Evolutionary conservation across 2,113 vertebrate genomes (phyloP).

Genomic region (Plotosus lineatus): DNA sequence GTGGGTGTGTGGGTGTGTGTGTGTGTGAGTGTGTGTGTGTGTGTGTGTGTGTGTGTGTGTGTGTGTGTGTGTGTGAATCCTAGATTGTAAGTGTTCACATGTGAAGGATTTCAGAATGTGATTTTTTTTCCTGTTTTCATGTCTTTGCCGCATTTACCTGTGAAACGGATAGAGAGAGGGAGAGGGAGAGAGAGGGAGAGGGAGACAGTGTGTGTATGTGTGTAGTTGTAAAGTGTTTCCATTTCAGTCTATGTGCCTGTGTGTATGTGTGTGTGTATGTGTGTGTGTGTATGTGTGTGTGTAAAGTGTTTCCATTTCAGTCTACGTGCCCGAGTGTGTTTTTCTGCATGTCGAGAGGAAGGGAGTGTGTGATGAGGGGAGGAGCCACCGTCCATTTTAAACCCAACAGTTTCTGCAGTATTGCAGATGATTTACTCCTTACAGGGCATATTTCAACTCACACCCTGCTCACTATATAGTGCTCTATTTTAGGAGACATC

Average conservation of each 20-base stretch:
- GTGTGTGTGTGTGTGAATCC: neutral
- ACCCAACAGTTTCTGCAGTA: neutral
- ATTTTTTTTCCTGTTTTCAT: neutral
- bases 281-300: neutral
- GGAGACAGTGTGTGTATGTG: neutral
- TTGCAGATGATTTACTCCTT: neutral
- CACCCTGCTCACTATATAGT: neutral
- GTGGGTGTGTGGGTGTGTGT: neutral
- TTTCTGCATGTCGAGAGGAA: neutral
- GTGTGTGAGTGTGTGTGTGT: neutral
- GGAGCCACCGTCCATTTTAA: neutral
- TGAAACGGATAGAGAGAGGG: neutral
- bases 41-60: constrained; percentile 9
- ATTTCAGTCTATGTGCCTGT: neutral
- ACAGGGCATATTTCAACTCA: neutral
- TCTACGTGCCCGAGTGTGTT: neutral
- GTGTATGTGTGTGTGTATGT: constrained; percentile 5
- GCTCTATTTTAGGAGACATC: neutral
- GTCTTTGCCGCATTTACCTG: neutral
- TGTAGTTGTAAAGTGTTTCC: neutral
- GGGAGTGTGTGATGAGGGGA: constrained; percentile 1
- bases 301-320: neutral
- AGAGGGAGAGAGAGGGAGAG: neutral
- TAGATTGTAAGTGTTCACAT: neutral
- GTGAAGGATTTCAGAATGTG: neutral